These are phyloP conservation scores for Tetranychus truncatus DNA, from an alignment of 2,888 invertebrate genomes.

Conservation along the genomic window DNA sequence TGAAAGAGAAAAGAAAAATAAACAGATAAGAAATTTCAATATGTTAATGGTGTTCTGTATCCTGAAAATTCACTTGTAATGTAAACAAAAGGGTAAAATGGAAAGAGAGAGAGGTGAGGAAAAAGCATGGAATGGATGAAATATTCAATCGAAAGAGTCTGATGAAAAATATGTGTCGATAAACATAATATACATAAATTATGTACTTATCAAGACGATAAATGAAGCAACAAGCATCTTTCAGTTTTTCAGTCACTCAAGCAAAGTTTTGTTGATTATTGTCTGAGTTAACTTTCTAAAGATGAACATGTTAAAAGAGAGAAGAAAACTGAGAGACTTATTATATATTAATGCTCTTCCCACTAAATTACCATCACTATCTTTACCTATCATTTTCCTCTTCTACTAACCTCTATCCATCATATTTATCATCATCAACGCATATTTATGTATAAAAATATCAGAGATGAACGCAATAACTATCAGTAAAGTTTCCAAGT, in stretches of 20 bases:
- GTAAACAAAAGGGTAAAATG: too few relatives aligned
- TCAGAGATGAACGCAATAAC: neutral
- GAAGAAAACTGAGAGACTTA: neutral
- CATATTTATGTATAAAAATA: neutral
- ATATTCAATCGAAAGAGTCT: neutral
- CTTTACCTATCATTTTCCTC: neutral
- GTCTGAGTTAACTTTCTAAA: neutral
- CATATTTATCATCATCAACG: neutral
- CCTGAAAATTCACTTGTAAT: too few relatives aligned
- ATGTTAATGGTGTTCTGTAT: too few relatives aligned
- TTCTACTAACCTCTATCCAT: neutral
- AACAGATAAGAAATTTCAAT: neutral
- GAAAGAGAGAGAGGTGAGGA: neutral
- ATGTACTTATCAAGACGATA: neutral
- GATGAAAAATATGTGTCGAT: neutral
- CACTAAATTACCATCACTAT: neutral
- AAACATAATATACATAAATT: neutral
- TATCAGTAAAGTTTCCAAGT: too few relatives aligned
- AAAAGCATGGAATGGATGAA: neutral
- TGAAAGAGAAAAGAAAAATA: neutral
- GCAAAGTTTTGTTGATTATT: neutral
- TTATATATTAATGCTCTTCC: neutral
- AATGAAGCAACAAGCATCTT: slow-evolving; percentile 1
- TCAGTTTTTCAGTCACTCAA: neutral
- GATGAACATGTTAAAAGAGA: neutral